Base-by-base conservation (phyloP, 2,113 vertebrate species). In the Rhagologus leucostigma region DNA sequence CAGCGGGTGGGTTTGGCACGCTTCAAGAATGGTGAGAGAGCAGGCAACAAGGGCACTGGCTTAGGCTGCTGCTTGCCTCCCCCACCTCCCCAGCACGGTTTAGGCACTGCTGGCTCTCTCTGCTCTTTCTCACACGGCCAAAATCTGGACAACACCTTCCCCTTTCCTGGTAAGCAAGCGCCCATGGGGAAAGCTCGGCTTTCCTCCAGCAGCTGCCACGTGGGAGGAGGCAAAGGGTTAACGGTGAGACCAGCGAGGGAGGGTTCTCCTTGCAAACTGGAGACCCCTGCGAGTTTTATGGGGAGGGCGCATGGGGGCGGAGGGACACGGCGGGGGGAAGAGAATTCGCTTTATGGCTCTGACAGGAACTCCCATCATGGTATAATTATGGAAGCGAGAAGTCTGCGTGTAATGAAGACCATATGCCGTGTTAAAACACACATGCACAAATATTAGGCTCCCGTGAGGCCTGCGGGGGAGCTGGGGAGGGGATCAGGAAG, bases 331-430 rank as follows among this genome's bases (percentile, higher is more conserved):
- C 3, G 1, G 80, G 80, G 89, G 93, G 70, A 93, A 95, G 91
- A 93, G 90, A 96, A 96, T 96, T 97, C 96, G 90, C 92, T 97
- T 97, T 97, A 96, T 94, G 89, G 91, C 89, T 97, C 95, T 97
- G 95, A 97, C 96, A 97, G 97, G 96, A 97, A 97, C 95, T 97
- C 96, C 97, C 96, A 96, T 97, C 96, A 96, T 97, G 97, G 96
- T 92, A 97, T 97, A 97, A 97, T 97, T 97, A 97, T 96, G 95
- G 95, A 96, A 96, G 92, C 90, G 94, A 95, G 91, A 97, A 97
- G 94, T 85, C 91, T 96, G 96, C 44, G 0, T 73, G 81, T 97
- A 97, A 97, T 96, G 96, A 96, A 96, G 95, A 96, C 95, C 97
- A 97, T 96, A 97, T 97, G 97, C 74, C 11, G 55, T 37, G 74